Conservation (phyloP, 2,797 vertebrate species). For the Antrozous pallidus region DNA sequence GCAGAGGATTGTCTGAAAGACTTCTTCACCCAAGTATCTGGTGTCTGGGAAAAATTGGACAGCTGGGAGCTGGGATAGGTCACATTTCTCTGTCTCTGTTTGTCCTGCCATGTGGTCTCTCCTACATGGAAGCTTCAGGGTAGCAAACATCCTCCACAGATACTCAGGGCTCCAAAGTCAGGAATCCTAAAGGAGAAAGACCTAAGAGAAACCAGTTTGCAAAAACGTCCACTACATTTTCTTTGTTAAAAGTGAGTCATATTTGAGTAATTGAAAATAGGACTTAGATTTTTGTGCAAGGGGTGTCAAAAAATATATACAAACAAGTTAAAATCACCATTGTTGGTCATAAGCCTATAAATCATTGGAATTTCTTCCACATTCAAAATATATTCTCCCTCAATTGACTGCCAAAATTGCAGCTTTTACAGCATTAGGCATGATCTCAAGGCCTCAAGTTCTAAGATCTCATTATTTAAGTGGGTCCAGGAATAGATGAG, state of each 20-base stretch:
- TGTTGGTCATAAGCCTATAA: neutral
- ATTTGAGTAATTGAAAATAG: neutral
- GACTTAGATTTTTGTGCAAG: neutral
- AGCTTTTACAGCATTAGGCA: neutral
- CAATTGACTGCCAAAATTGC: neutral
- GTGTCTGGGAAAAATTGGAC: neutral
- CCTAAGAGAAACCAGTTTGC: neutral
- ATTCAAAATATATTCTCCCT: neutral
- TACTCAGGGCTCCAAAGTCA: neutral
- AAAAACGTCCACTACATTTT: neutral
- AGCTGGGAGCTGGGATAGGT: neutral
- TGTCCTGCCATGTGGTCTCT: neutral
- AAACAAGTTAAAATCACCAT: neutral
- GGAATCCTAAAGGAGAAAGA: neutral
- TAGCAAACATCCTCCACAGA: neutral
- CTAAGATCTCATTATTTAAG: neutral
- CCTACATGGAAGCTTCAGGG: neutral
- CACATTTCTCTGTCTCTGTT: neutral
- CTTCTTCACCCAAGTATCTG: neutral
- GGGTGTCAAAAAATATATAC: neutral
- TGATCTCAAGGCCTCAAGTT: neutral
- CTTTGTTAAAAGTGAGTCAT: neutral
- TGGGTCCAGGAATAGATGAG: neutral
- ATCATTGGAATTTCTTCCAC: neutral
- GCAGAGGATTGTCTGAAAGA: neutral